Evolutionary conservation across 2,888 invertebrate genomes (phyloP).

Genomic region (Macrosoma leucophasiata): DNA sequence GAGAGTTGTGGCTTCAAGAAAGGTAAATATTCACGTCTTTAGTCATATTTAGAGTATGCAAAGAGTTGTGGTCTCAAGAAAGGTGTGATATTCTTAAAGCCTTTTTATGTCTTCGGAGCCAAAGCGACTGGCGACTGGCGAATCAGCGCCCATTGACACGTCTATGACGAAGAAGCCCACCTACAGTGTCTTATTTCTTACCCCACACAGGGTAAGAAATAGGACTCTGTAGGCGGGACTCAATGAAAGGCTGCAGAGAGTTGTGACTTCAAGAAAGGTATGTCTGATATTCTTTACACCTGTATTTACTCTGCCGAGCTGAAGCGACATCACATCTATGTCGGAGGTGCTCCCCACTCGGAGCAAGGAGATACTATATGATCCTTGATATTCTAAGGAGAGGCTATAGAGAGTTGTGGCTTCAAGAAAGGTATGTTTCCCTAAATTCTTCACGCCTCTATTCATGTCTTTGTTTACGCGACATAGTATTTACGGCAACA

Average conservation of each 20-base stretch:
- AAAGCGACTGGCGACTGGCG: constrained; percentile 75
- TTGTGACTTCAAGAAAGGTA: constrained; percentile 68
- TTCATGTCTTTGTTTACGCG: no score
- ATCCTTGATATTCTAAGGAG: constrained; percentile 78
- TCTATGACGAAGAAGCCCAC: constrained; percentile 40
- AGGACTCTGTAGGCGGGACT: constrained; percentile 81
- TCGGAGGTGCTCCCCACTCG: constrained; percentile 36
- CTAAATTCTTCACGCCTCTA: no score
- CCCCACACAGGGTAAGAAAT: constrained; percentile 77
- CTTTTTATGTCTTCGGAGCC: constrained; percentile 81
- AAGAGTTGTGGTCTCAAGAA: no score
- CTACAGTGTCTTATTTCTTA: constrained; percentile 48
- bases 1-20: constrained; percentile 67
- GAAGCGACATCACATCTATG: constrained; percentile 46
- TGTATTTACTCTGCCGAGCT: no score
- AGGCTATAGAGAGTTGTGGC: no score
- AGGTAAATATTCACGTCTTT: constrained; percentile 48
- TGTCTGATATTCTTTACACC: no score
- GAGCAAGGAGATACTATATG: constrained; percentile 73
- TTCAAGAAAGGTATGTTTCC: no score
- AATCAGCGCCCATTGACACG: constrained; percentile 54
- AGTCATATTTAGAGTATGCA: no score
- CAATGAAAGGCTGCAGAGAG: constrained; percentile 73
- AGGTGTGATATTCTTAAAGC: no score
- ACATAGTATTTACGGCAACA: no score